Evolutionary conservation across 2,113 vertebrate species (phyloP), one percentile per base, ranked within the genome.

Genomic region (Morone saxatilis): DNA sequence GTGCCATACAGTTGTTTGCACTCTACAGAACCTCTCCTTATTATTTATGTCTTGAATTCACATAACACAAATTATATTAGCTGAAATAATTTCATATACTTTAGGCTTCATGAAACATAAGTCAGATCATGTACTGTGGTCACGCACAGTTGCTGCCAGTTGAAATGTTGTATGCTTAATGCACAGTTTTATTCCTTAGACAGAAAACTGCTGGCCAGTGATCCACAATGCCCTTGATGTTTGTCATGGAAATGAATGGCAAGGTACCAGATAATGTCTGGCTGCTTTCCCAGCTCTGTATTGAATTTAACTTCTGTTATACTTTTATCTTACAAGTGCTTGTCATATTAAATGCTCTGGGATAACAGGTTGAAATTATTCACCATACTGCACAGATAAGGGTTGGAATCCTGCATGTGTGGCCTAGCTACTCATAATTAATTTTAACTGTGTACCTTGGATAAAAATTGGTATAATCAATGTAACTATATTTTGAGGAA

Each of bases 161-260:
- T 83, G 31, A 83, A 83, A 74, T 62, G 53, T 48, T 22, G 12
- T 38, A 14, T 71, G 53, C 63, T 60, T 76, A 50, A 87, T 57
- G 71, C 60, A 53, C 25, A 16, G 57, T 17, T 65, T 60, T 81
- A 41, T 45, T 40, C 20, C 45, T 76, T 65, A 84, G 71, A 81
- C 68, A 81, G 63, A 41, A 56, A 73, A 51, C 53, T 54, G 50
- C 31, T 43, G 84, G 45, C 61, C 71, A 68, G 56, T 88, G 82
- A 88, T 83, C 78, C 75, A 76, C 76, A 36, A 76, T 62, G 77
- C 59, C 83, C 78, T 78, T 57, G 56, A 56, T 61, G 79, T 90
- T 65, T 81, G 76, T 85, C 71, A 81, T 60, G 48, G 48, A 77
- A 84, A 83, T 81, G 72, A 60, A 87, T 80, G 47, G 76, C 67